phyloP scores from a whole-genome alignment of 2,888 invertebrate species.

The Blastobasis adustella region DNA sequence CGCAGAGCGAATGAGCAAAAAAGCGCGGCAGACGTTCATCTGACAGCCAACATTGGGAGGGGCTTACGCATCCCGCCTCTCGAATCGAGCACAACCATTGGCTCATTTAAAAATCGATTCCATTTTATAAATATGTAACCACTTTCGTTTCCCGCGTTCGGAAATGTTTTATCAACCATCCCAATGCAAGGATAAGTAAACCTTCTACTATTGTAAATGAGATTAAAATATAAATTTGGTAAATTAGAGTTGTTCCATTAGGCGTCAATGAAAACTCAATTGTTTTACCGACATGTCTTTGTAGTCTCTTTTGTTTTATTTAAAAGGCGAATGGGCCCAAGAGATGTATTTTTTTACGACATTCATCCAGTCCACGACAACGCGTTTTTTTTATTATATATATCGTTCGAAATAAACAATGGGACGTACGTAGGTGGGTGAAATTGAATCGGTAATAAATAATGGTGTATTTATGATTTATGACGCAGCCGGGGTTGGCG shows the following conservation, averaged over 20 bases:
- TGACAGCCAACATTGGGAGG: constrained; percentile 58
- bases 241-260: constrained; percentile 34
- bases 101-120: constrained; percentile 73
- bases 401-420: constrained; percentile 53
- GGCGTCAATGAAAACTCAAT: constrained; percentile 44
- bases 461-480: constrained; percentile 68
- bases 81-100: constrained; percentile 54
- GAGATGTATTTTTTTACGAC: constrained; percentile 49
- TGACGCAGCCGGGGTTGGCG: constrained; percentile 21
- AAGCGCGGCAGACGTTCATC: constrained; percentile 55
- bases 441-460: constrained; percentile 70
- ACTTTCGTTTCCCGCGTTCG: constrained; percentile 43
- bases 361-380: constrained; percentile 34
- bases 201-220: constrained; percentile 14
- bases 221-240: constrained; percentile 25
- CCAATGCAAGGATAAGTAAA: constrained; percentile 12
- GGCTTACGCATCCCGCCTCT: constrained; percentile 57
- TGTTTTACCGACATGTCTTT: constrained; percentile 72
- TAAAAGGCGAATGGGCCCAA: constrained; percentile 54
- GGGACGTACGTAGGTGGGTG: constrained; percentile 49
- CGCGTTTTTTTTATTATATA: constrained; percentile 38
- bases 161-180: constrained; percentile 22
- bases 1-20: constrained; percentile 63
- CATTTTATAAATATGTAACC: constrained; percentile 75
- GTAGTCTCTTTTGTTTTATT: constrained; percentile 71